These are phyloP conservation scores for Scaptomyza tumidula DNA, from an alignment of 2,888 invertebrate species.

Conservation along the genomic window DNA sequence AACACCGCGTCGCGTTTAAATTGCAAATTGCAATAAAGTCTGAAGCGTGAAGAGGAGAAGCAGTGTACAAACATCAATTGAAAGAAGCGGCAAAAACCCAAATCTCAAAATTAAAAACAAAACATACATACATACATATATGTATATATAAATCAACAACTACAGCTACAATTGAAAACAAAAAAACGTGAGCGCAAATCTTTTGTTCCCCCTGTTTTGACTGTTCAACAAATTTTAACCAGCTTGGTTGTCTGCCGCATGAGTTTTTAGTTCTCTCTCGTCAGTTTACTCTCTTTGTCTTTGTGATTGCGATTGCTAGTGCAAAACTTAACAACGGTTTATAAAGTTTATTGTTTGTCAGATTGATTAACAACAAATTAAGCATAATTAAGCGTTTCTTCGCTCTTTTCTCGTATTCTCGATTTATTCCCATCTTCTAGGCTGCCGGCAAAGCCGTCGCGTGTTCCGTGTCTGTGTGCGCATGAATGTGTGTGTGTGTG, in stretches of 20 bases:
- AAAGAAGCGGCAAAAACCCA: conserved; percentile 62
- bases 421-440: conserved; percentile 31
- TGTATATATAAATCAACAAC: conserved; percentile 21
- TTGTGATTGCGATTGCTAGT: conserved; percentile 21
- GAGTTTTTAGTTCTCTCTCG: conserved; percentile 29
- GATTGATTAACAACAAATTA: conserved; percentile 76
- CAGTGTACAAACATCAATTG: conserved; percentile 60
- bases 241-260: conserved; percentile 58
- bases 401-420: conserved; percentile 15
- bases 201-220: conserved; percentile 45
- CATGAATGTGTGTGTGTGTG: conserved; percentile 22
- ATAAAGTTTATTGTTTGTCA: conserved; percentile 56
- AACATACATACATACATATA: conserved; percentile 5
- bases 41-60: conserved; percentile 52
- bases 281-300: conserved; percentile 3
- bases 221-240: conserved; percentile 41
- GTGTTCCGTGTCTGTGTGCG: conserved; percentile 55
- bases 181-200: conserved; percentile 60
- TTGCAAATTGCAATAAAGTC: conserved; percentile 62
- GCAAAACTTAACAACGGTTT: conserved; percentile 55
- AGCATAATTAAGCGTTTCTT: conserved; percentile 66
- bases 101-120: conserved; percentile 45
- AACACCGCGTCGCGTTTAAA: conserved; percentile 56
- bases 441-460: conserved; percentile 72
- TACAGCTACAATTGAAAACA: conserved; percentile 55